These are phyloP conservation scores for Heteropelma amictum DNA, from an alignment of 2,888 invertebrate species.

Conservation along the genomic window DNA sequence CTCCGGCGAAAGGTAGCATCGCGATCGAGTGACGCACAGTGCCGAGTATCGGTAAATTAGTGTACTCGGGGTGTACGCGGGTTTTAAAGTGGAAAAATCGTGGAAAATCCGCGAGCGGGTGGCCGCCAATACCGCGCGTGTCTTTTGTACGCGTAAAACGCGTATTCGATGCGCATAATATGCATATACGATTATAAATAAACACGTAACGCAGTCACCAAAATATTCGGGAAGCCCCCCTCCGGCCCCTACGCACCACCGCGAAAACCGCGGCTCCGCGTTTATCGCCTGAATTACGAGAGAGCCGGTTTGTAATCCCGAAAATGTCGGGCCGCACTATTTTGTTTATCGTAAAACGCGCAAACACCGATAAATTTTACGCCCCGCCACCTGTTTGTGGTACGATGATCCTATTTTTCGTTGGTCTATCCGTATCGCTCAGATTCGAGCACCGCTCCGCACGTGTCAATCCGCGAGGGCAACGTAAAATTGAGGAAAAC, in stretches of 20 bases:
- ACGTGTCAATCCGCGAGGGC: slow-evolving; percentile 13
- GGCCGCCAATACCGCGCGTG: slow-evolving; percentile 2
- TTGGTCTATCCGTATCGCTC: not conserved
- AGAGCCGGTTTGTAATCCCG: slow-evolving; percentile 8
- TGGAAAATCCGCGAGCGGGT: slow-evolving; percentile 35
- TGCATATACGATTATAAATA: not conserved
- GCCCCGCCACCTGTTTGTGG: slow-evolving; percentile 30
- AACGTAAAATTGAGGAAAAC: not conserved
- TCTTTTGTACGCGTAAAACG: slow-evolving; percentile 8
- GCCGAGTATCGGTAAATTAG: slow-evolving; percentile 12
- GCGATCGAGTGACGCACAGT: slow-evolving; percentile 4
- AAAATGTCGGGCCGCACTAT: slow-evolving; percentile 28
- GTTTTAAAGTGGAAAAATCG: slow-evolving; percentile 39
- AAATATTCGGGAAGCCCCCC: slow-evolving; percentile 15
- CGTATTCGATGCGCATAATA: slow-evolving; percentile 1
- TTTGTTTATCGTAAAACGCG: slow-evolving; percentile 44
- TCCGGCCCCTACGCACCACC: not conserved
- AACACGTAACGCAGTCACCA: not conserved
- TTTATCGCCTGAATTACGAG: slow-evolving; percentile 50
- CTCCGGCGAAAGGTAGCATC: slow-evolving; percentile 22
- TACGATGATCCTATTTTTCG: slow-evolving; percentile 7
- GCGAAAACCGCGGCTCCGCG: slow-evolving; percentile 32
- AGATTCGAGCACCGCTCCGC: not conserved
- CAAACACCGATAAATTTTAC: slow-evolving; percentile 46
- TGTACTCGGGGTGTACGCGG: slow-evolving; percentile 5